Base-by-base conservation (phyloP, 2,113 vertebrate species). In the Tauraco erythrolophus region DNA sequence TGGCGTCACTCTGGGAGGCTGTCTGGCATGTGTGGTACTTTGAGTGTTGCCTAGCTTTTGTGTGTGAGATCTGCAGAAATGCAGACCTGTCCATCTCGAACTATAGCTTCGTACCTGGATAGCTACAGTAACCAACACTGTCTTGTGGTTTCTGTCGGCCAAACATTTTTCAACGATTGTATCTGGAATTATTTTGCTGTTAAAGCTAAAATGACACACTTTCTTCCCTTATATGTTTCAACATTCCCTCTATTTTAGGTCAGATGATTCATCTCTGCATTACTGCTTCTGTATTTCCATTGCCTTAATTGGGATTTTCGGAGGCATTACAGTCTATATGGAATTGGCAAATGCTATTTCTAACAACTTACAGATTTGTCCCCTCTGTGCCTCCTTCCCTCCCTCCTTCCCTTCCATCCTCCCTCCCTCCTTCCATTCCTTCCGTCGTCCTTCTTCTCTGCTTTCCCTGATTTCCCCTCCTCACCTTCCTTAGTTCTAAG, bases 251-350 rank as follows among this genome's bases (percentile, higher is more conserved):
- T 96, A 71, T 95, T 96, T 95, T 97, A 84, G 91, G 91, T 95
- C 80, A 97, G 91, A 97, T 97, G 95, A 96, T 97, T 97, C 94
- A 97, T 93, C 91, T 93, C 91, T 94, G 94, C 86, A 19, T 94
- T 96, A 94, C 53, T 95, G 88, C 72, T 96, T 92, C 92, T 92
- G 72, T 80, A 39, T 94, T 97, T 91, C 88, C 89, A 92, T 87
- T 96, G 83, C 97, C 86, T 94, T 94, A 97, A 94, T 97, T 95
- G 35, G 84, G 60, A 79, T 84, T 96, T 94, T 91, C 14, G 33
- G 92, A 95, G 89, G 60, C 37, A 41, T 75, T 77, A 31, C 62
- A 66, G 54, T 79, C 83, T 91, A 61, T 89, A 92, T 68, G 69
- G 80, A 75, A 84, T 79, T 87, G 72, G 41, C 60, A 92, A 78